Base-by-base conservation (phyloP, 92 coral and sea anemone genomes). In the Zoanthus sansibaricus region DNA sequence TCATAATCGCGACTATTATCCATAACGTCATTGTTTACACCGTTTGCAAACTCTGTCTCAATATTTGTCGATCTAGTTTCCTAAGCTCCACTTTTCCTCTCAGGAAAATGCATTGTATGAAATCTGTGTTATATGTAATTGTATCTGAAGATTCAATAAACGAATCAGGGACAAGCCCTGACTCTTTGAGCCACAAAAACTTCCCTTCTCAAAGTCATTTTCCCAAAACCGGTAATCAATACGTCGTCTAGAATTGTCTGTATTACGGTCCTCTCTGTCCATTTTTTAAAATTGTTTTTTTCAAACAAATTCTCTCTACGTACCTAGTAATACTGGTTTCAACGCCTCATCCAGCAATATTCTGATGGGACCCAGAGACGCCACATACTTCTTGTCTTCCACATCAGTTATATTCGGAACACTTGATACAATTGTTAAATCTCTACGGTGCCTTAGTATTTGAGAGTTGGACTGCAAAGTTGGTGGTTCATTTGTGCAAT, bases 291-390 rank as follows among this genome's bases (percentile, higher is more conserved):
- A 0, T 16, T 61, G 7, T 17, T 21, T 16, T 16, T 8, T 18
- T 33, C 11, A 14, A 6, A 18, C 21, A 4, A 31, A 32, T 20
- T 1, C 17, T 17, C 8, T 31, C 6, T 25, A 51, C 83, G 17
- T 58, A 78, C 83, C 83, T 32, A 25, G 71, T 59, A 78, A 17
- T 15, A 66, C 75, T 13, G 85, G 85, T 48, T 37, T 47, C 20
- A 20, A 0, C 6, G 62, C 85, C 31, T 80, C 47, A 17, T 80
- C 62, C 1, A 80, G 75, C 20, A 80, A 16, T 80, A 80, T 80
- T 8, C 85, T 75, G 44, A 80, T 66, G 0, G 85, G 85, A 8
- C 85, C 85, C 61, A 80, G 45, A 25, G 75, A 80, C 46, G 85
- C 58, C 59, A 67, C 47, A 4, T 80, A 80, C 7, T 66, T 64